These are phyloP conservation scores for Dunckerocampus dactyliophorus DNA, from an alignment of 2,113 vertebrate genomes.

Conservation along the genomic window DNA sequence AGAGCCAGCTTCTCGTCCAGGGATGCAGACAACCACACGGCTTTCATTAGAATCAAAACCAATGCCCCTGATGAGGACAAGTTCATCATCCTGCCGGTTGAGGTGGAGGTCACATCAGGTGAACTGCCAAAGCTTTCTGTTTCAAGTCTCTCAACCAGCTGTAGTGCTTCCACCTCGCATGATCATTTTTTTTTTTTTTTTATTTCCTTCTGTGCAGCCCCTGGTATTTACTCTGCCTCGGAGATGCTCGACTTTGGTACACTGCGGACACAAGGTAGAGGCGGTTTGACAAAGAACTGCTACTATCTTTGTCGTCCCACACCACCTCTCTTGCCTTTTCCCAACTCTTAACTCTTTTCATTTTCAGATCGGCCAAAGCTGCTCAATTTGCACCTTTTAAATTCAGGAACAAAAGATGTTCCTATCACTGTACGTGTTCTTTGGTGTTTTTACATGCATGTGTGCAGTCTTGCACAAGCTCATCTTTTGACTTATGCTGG, in stretches of 20 bases:
- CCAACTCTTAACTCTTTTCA: neutral
- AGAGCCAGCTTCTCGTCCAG: constrained; percentile 97
- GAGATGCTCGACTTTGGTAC: constrained; percentile 99
- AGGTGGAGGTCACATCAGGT: constrained; percentile 98
- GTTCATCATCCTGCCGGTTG: constrained; percentile 95
- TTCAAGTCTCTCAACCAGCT: neutral
- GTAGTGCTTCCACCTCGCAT: neutral
- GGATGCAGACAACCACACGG: constrained; percentile 97
- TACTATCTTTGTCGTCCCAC: neutral
- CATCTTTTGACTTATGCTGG: neutral
- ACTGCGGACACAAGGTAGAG: constrained; percentile 91
- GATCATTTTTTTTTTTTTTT: neutral
- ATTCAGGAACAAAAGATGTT: constrained; percentile 98
- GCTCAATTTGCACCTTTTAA: constrained; percentile 96
- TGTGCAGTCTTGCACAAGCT: neutral
- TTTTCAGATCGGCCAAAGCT: constrained; percentile 91
- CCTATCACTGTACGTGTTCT: constrained; percentile 87
- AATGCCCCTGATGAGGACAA: constrained; percentile 89
- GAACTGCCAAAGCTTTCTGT: neutral
- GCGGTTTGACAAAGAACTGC: neutral
- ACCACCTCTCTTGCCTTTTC: neutral
- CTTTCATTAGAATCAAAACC: constrained; percentile 97
- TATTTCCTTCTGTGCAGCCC: constrained; percentile 41
- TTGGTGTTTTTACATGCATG: too few species aligned
- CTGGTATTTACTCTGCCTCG: constrained; percentile 74